Percentiles rank a stretch among this genome's conserved stretches.
These are phyloP conservation scores for Calcarius lapponicus DNA, from an alignment of 2,797 vertebrate genomes.

Conservation along the genomic window DNA sequence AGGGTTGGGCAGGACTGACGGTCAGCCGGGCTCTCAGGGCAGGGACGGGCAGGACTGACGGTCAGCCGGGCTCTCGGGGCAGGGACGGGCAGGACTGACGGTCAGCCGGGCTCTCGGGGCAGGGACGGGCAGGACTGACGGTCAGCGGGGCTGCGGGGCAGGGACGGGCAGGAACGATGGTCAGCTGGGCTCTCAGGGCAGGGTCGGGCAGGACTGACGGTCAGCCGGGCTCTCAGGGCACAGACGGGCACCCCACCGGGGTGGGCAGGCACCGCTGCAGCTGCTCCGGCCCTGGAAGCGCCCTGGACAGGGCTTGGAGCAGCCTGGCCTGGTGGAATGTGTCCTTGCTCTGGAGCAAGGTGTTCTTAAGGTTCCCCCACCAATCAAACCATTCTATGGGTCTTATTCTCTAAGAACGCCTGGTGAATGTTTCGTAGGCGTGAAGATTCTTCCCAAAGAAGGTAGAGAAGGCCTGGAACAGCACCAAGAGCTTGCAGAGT, in stretches of 20 bases:
- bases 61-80: no score
- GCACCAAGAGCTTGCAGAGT: not conserved
- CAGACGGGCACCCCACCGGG: rapidly evolving
- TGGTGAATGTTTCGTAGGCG: not conserved
- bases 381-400: rapidly evolving
- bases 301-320: not conserved
- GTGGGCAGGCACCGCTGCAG: not conserved
- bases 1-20: no score
- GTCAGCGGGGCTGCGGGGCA: not conserved
- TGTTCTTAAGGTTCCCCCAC: not conserved
- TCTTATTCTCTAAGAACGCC: not conserved
- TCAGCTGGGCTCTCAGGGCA: no score
- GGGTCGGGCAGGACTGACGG: no score
- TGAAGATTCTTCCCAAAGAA: not conserved
- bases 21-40: no score
- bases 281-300: rapidly evolving
- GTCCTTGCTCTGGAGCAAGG: rapidly evolving
- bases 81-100: no score
- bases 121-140: conserved; percentile 63
- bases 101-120: no score
- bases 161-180: no score
- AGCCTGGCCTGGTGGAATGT: not conserved
- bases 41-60: no score
- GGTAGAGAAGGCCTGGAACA: not conserved
- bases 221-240: no score